Conservation (phyloP, 2,113 vertebrate species). For the Dasyprocta punctata region DNA sequence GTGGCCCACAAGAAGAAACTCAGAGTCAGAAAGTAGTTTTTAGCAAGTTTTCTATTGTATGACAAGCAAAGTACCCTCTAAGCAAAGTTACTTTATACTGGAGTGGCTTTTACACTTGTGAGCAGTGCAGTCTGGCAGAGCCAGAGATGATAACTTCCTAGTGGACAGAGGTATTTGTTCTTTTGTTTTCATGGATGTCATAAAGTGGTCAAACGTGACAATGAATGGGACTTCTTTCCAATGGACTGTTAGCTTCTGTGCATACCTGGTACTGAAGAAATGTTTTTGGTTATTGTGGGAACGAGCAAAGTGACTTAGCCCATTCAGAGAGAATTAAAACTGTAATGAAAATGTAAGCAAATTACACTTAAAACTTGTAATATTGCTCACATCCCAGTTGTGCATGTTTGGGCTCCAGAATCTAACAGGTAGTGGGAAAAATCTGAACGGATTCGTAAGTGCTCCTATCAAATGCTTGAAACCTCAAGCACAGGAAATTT, state of each 20-base stretch:
- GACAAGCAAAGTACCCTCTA: not conserved
- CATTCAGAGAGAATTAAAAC: not conserved
- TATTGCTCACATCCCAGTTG: not conserved
- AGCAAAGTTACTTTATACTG: not conserved
- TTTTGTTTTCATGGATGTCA: not conserved
- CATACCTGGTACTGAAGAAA: not conserved
- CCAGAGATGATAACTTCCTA: not conserved
- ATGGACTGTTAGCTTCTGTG: not conserved
- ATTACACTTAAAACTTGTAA: not conserved
- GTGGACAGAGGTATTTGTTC: not conserved
- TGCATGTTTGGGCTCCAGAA: not conserved
- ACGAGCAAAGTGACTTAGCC: not conserved
- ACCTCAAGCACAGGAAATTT: not conserved
- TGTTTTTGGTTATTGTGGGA: not conserved
- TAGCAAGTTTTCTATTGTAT: not conserved
- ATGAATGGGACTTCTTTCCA: not conserved
- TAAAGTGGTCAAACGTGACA: not conserved
- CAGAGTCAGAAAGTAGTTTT: not conserved
- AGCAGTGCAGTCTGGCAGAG: not conserved
- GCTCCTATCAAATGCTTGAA: not conserved
- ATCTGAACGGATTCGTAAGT: not conserved
- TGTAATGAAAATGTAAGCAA: not conserved
- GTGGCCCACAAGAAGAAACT: not conserved
- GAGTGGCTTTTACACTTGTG: not conserved
- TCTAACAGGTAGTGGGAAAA: not conserved